phyloP scores from a whole-genome alignment of 2,888 invertebrate species.

The Epirrita christyi region DNA sequence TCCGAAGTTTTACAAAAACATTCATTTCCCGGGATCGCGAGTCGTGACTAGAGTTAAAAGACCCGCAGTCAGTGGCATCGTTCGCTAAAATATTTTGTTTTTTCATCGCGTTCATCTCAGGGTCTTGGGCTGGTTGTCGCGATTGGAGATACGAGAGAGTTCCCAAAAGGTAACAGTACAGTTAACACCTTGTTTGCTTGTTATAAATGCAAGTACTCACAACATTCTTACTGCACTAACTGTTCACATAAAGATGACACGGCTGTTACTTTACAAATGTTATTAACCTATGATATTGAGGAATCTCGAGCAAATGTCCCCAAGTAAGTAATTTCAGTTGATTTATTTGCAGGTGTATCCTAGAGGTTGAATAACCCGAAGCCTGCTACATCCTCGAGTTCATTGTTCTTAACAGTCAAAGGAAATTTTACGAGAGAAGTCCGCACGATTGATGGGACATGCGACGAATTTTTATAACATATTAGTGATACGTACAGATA shows the following conservation, averaged over 20 bases:
- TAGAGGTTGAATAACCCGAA: constrained; percentile 32
- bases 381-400: constrained; percentile 54
- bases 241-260: constrained; percentile 11
- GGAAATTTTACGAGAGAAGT: constrained; percentile 76
- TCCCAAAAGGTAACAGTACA: constrained; percentile 52
- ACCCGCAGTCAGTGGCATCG: constrained; percentile 48
- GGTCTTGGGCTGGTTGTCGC: constrained; percentile 33
- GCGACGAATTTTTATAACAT: constrained; percentile 76
- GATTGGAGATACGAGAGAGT: constrained; percentile 53
- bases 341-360: constrained; percentile 20
- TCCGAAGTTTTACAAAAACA: constrained; percentile 54
- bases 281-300: constrained; percentile 17
- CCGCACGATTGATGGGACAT: constrained; percentile 57
- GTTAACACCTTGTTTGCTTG: constrained; percentile 48
- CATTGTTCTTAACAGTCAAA: constrained; percentile 69
- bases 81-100: constrained; percentile 57
- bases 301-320: constrained; percentile 9
- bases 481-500: constrained; percentile 59
- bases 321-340: constrained; percentile 1
- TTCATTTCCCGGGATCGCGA: constrained; percentile 55
- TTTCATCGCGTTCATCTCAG: constrained; percentile 47
- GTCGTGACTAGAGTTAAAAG: constrained; percentile 67
- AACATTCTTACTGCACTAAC: background rate
- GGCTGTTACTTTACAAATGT: constrained; percentile 13
- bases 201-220: constrained; percentile 45